Percentiles rank a stretch among this genome's conserved stretches.
Evolutionary conservation across 1,140 invertebrate genomes (phyloP).

Genomic region (Octopus bimaculoides): DNA sequence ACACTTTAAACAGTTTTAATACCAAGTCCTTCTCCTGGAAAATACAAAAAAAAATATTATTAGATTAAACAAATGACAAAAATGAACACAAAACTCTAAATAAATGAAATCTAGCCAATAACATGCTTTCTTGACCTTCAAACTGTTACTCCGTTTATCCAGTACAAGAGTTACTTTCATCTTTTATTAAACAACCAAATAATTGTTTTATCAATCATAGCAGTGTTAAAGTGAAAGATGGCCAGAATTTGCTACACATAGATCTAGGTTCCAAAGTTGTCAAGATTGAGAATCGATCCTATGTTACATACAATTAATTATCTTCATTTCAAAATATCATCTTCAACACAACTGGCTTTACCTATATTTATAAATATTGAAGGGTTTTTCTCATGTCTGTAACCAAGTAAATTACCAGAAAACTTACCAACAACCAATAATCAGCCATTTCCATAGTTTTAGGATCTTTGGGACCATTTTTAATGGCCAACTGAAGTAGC

Average conservation of each 20-base stretch:
- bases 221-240: neutral
- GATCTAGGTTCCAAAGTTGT: too few relatives aligned
- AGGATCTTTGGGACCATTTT: conserved; percentile 78
- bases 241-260: neutral
- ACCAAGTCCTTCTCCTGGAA: conserved; percentile 79
- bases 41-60: conserved; percentile 14
- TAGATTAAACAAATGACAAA: neutral
- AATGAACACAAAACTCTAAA: too few relatives aligned
- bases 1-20: conserved; percentile 90
- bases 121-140: too few relatives aligned
- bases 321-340: too few relatives aligned
- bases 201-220: neutral
- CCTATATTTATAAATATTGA: too few relatives aligned
- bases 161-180: neutral
- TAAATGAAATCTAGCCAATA: too few relatives aligned
- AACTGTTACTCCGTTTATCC: too few relatives aligned
- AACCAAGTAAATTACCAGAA: too few relatives aligned
- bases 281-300: too few relatives aligned
- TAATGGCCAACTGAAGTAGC: conserved; percentile 85
- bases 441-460: conserved; percentile 86
- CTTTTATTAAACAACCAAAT: neutral
- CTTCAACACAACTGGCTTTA: too few relatives aligned
- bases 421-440: conserved; percentile 72
- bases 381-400: too few relatives aligned
- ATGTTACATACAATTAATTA: too few relatives aligned